Evolutionary conservation across 2,797 vertebrate species (phyloP).

Genomic region (Xiphophorus birchmanni): DNA sequence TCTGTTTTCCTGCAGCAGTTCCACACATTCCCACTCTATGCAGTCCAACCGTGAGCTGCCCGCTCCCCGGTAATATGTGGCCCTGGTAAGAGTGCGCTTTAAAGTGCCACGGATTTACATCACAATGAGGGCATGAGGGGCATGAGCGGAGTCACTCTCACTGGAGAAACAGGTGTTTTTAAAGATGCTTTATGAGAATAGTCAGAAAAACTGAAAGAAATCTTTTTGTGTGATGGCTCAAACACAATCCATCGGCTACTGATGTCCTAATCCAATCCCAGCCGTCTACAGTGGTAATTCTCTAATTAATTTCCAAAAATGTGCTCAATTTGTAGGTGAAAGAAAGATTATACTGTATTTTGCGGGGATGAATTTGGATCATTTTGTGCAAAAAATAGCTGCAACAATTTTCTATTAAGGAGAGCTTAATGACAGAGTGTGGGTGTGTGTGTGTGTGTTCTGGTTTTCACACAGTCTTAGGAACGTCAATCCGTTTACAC

Average conservation of each 20-base stretch:
- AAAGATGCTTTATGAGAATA: constrained; percentile 44
- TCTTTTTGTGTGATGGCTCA: background rate
- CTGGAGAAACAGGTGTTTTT: constrained; percentile 47
- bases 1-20: constrained; percentile 27
- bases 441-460: background rate
- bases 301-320: background rate
- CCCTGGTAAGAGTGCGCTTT: constrained; percentile 1
- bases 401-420: background rate
- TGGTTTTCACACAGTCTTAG: too few relatives aligned
- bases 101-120: constrained; percentile 47
- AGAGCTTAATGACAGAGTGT: background rate
- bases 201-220: constrained; percentile 9
- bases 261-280: background rate
- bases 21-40: background rate
- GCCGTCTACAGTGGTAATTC: background rate
- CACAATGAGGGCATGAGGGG: constrained; percentile 31
- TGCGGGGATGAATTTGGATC: background rate
- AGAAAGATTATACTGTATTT: background rate
- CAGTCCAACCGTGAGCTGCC: background rate
- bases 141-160: constrained; percentile 4
- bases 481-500: too few relatives aligned
- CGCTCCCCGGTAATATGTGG: background rate
- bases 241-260: background rate
- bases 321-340: background rate
- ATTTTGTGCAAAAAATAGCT: background rate